Percentiles rank a stretch among this genome's conserved stretches.
Conservation (phyloP, 2,888 invertebrate species). For the Dyspetes luteomarginatus region DNA sequence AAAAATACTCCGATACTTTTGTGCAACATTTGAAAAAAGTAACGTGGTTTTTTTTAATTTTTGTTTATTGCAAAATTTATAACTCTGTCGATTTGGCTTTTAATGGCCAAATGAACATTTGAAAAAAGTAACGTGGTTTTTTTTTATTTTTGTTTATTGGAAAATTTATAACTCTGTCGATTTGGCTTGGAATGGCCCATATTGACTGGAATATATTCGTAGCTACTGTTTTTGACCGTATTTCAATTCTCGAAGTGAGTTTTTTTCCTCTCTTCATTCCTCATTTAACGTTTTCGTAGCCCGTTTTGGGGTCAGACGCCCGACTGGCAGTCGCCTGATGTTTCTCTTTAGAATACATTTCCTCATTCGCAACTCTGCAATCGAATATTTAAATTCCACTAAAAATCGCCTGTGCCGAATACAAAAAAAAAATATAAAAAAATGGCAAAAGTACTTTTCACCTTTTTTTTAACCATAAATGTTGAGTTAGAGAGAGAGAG, state of each 20-base stretch:
- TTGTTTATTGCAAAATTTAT: too few species aligned
- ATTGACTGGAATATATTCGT: not conserved
- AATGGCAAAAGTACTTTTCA: too few species aligned
- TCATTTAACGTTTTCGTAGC: constrained; percentile 26
- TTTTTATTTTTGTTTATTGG: not conserved
- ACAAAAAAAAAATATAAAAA: not conserved
- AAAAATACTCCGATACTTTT: too few species aligned
- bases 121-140: too few species aligned
- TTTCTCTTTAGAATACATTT: not conserved
- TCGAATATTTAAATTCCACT: not conserved
- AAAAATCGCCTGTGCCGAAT: not conserved
- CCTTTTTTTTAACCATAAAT: too few species aligned
- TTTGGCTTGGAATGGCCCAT: not conserved
- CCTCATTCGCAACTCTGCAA: not conserved
- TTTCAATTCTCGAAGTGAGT: constrained; percentile 19
- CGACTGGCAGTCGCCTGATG: constrained; percentile 34
- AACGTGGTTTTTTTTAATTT: too few species aligned
- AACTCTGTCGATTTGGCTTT: too few species aligned
- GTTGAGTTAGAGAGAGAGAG: too few species aligned
- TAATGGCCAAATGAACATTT: too few species aligned
- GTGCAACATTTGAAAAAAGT: too few species aligned
- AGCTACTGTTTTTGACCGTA: not conserved
- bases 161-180: not conserved
- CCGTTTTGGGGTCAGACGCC: constrained; percentile 41
- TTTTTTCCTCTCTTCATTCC: constrained; percentile 14